phyloP scores from a whole-genome alignment of 2,888 invertebrate species.

The Apomyelois bistriatella region DNA sequence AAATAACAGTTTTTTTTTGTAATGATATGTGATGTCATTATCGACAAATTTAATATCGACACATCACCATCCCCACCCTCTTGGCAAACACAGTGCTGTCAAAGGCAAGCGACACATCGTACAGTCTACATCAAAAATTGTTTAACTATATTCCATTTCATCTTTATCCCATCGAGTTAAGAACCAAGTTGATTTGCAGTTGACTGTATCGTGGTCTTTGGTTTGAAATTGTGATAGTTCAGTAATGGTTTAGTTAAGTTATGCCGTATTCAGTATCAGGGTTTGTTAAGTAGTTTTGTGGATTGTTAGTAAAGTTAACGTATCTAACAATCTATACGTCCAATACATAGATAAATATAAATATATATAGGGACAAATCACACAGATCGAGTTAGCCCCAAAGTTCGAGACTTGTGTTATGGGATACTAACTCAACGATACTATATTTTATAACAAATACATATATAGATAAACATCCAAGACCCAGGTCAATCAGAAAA shows the following conservation, averaged over 20 bases:
- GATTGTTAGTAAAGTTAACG: neutral
- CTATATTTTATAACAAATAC: too few relatives aligned
- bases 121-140: neutral
- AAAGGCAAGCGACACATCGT: slow-evolving; percentile 1
- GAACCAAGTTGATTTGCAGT: neutral
- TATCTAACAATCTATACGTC: too few relatives aligned
- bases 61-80: neutral
- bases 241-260: neutral
- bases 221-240: neutral
- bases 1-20: too few relatives aligned
- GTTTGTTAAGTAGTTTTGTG: neutral
- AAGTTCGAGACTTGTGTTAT: too few relatives aligned
- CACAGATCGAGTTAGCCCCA: too few relatives aligned
- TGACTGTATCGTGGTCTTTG: neutral
- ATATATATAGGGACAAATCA: too few relatives aligned
- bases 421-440: too few relatives aligned
- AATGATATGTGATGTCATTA: too few relatives aligned
- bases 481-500: too few relatives aligned
- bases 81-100: slow-evolving; percentile 12
- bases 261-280: neutral
- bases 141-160: neutral
- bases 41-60: neutral
- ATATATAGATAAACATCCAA: too few relatives aligned
- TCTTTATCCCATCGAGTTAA: neutral
- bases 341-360: too few relatives aligned